phyloP scores from a whole-genome alignment of 2,113 vertebrate species.

The Macheiramphus alcinus region DNA sequence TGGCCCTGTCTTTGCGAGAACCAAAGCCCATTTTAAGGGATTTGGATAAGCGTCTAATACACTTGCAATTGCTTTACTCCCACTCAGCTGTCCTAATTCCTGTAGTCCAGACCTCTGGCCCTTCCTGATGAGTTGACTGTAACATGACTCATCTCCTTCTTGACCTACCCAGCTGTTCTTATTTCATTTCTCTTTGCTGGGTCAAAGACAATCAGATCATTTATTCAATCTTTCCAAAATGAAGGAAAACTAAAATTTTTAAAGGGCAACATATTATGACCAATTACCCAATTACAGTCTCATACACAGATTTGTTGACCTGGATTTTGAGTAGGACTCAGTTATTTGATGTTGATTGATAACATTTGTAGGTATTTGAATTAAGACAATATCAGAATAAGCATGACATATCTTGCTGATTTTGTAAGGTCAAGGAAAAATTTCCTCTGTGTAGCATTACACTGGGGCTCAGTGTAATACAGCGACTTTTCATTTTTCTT shows the following conservation, averaged over 20 bases:
- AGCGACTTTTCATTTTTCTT: not conserved
- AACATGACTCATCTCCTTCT: slow-evolving; percentile 48
- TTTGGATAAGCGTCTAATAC: not conserved
- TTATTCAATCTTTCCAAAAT: slow-evolving; percentile 27
- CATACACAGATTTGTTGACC: not conserved
- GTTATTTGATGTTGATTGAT: not conserved
- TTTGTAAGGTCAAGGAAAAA: not conserved
- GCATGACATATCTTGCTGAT: not conserved
- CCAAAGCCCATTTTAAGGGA: not conserved
- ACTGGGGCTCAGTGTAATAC: not conserved
- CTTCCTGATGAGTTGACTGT: slow-evolving; percentile 23
- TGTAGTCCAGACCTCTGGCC: slow-evolving; percentile 45
- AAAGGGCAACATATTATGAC: slow-evolving; percentile 8
- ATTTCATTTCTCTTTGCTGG: slow-evolving; percentile 34
- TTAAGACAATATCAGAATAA: not conserved
- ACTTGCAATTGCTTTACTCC: slow-evolving; percentile 29
- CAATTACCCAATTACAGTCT: not conserved
- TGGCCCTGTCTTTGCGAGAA: not conserved
- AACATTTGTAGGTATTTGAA: not conserved
- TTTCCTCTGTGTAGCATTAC: not conserved
- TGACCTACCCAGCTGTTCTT: slow-evolving; percentile 55
- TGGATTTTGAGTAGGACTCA: not conserved
- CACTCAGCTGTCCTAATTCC: slow-evolving; percentile 41
- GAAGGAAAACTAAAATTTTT: not conserved
- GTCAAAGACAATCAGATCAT: slow-evolving; percentile 27